A percentile compares a stretch with the other conserved stretches of the same genome.
Evolutionary conservation across 2,113 vertebrate genomes (phyloP).

Genomic region (Muntiacus muntjak): DNA sequence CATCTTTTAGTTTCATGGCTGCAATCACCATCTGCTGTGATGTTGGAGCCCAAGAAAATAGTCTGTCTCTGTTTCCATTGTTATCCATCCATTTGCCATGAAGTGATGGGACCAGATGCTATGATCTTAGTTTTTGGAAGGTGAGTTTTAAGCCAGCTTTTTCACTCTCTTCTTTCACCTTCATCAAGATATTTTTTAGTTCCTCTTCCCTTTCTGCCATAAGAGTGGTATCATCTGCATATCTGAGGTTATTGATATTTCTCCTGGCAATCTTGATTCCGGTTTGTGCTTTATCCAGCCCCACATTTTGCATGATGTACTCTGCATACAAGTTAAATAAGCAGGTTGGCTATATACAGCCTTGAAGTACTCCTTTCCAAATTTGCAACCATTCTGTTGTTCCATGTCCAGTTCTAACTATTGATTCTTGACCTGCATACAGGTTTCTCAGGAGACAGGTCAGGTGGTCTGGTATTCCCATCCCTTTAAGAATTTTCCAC

Average conservation of each 20-base stretch:
- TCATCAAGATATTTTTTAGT: background rate
- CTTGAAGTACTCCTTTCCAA: background rate
- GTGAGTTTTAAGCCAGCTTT: background rate
- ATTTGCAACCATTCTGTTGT: background rate
- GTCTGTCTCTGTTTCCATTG: background rate
- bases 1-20: background rate
- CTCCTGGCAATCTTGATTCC: rapidly evolving
- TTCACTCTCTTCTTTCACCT: background rate
- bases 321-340: background rate
- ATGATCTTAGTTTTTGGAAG: background rate
- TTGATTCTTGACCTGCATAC: background rate
- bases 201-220: background rate
- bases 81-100: background rate
- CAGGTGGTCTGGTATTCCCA: background rate
- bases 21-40: background rate
- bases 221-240: background rate
- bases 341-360: background rate
- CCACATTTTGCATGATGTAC: background rate
- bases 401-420: background rate
- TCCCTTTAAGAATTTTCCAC: background rate
- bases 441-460: background rate
- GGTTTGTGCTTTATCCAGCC: background rate
- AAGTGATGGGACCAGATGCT: background rate
- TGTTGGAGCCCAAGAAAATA: background rate
- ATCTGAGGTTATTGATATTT: background rate